Evolutionary conservation across 1,140 invertebrate species (phyloP).

Genomic region (Hycleus phaleratus): DNA sequence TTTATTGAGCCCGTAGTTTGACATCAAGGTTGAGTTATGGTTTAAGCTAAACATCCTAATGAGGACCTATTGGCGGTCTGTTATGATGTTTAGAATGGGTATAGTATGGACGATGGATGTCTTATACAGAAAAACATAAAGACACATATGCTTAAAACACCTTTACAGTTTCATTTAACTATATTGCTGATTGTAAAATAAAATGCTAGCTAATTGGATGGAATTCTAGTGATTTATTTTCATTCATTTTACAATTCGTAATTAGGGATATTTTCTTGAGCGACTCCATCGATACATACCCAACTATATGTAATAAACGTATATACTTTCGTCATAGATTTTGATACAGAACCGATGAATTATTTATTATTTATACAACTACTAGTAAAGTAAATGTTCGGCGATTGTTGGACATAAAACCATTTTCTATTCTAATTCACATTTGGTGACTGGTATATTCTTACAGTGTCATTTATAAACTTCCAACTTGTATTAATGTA

Average conservation of each 20-base stretch:
- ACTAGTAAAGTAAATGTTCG: slow-evolving; percentile 6
- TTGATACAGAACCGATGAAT: not conserved
- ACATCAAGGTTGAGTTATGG: slow-evolving; percentile 34
- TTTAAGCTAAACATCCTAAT: slow-evolving; percentile 34
- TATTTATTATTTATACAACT: slow-evolving; percentile 11
- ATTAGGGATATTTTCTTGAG: not conserved
- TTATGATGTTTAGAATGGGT: slow-evolving; percentile 12
- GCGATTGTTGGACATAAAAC: slow-evolving; percentile 10
- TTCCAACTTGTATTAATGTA: slow-evolving; percentile 26
- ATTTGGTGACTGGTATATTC: slow-evolving; percentile 24
- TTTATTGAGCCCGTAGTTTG: slow-evolving; percentile 29
- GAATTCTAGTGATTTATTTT: slow-evolving; percentile 14
- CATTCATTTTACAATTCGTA: slow-evolving; percentile 13
- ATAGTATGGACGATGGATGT: slow-evolving; percentile 7
- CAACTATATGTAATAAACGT: not conserved
- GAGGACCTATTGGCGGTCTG: slow-evolving; percentile 33
- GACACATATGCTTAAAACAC: slow-evolving; percentile 14
- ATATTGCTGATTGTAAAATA: slow-evolving; percentile 16
- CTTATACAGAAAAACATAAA: slow-evolving; percentile 6
- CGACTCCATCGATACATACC: not conserved
- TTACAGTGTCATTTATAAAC: slow-evolving; percentile 28
- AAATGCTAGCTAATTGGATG: not conserved
- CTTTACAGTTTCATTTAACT: slow-evolving; percentile 15
- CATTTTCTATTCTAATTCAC: slow-evolving; percentile 21
- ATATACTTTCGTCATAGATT: not conserved